Base-by-base conservation (phyloP, 2,888 invertebrate species). In the Drosophila pegasa region DNA sequence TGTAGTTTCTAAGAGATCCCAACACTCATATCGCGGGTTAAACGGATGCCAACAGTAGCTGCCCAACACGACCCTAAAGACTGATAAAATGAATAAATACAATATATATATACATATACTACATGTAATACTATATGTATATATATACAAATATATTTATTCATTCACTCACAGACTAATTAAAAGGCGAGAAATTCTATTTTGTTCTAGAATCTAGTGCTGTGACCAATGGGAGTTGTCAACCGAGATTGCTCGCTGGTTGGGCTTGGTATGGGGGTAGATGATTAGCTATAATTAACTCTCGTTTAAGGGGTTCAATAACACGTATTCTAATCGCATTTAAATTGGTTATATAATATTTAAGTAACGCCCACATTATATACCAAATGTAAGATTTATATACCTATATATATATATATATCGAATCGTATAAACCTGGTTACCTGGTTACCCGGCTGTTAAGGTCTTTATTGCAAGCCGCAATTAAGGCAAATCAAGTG, bases 401-500 rank as follows among this genome's bases (percentile, higher is more conserved):
- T 12, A 16, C 25, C 8, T 45, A 43, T 37, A 48, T 27, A 22
- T 35, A 37, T 7, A 27, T 12, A 5, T 35, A 37, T 35, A 52
- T 33, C n/a, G 6, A 35, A 14, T 38, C 27, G 20, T 22, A 18
- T 38, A 35, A 57, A 16, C 8, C 22, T n/a, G 33, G 20, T 5
- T 31, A 31, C 8, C 55, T n/a, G 35, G 25, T 47, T 22, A 66
- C 47, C 41, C 27, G 43, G 45, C 57, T 18, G 35, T 57, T 69
- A 25, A 29, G 45, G 37, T 54, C 72, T 45, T 58, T 7, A 50
- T 33, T 45, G 14, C 51, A 74, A 60, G 56, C 71, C 14, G 27
- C 60, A 71, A 78, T 78, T 78, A 81, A 68, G 54, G 40, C 22
- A 58, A 54, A 51, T 69, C 64, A 51, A 64, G 25, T 48, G 27